Conservation (phyloP, 2,888 invertebrate genomes). For the Petrolisthes cinctipes region DNA sequence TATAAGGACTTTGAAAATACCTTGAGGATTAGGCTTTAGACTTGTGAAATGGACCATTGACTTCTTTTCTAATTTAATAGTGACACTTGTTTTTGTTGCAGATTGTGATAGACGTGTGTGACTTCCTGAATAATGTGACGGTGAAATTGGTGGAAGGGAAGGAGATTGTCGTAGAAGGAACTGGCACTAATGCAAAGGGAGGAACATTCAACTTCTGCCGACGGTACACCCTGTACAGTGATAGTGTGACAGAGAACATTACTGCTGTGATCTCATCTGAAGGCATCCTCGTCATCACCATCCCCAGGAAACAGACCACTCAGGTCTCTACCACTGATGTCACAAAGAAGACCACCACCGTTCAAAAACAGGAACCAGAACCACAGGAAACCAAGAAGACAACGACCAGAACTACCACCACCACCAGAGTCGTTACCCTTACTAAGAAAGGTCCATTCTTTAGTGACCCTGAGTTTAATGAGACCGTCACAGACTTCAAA, state of each 20-base stretch:
- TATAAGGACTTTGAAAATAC: too few species aligned
- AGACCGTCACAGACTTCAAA: constrained; percentile 22
- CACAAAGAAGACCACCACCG: background rate
- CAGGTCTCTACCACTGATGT: background rate
- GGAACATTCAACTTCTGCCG: constrained; percentile 29
- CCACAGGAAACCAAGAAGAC: background rate
- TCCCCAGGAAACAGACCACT: background rate
- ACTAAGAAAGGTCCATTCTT: constrained; percentile 25
- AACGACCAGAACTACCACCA: constrained; percentile 6
- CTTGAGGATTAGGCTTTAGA: too few species aligned
- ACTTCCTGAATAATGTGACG: constrained; percentile 27
- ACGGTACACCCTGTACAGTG: constrained; percentile 26
- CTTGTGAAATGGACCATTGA: too few species aligned
- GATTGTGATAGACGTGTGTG: constrained; percentile 37
- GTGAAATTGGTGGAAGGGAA: constrained; percentile 18
- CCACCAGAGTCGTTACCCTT: constrained; percentile 10
- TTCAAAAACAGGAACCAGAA: background rate
- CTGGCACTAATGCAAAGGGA: constrained; percentile 1
- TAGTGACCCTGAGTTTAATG: constrained; percentile 20
- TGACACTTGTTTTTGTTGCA: background rate
- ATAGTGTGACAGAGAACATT: constrained; percentile 12
- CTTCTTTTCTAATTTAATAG: background rate
- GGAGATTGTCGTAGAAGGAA: constrained; percentile 4
- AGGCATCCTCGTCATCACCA: constrained; percentile 35
- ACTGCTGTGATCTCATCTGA: constrained; percentile 34